Evolutionary conservation across 2,888 invertebrate genomes (phyloP), one percentile per base, ranked within the genome.

Genomic region (Habrosyne pyritoides): DNA sequence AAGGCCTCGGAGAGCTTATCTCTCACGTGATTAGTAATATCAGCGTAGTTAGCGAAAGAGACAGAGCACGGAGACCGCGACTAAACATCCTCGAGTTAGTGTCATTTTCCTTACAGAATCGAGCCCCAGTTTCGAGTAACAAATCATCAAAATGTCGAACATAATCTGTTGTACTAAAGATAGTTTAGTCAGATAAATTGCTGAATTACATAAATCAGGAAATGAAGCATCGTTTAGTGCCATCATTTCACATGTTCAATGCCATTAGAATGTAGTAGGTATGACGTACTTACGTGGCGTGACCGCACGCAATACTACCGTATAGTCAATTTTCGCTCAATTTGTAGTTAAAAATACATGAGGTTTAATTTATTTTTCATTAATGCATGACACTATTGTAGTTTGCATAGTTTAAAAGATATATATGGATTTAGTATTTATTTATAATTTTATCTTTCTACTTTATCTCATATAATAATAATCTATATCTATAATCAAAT

Each of bases 191-290:
- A 42, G 18, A 42, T 42, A 42, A 42, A 18, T 18, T 3, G 18
- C 8, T 14, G 18, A 42, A 42, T 18, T 14, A 42, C 42, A 42
- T 42, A 18, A 42, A 42, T 42, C 42, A 42, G 42, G 42, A 42
- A 42, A 42, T 42, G 42, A 42, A 12, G 8, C 18, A 42, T 42
- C 18, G 42, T 42, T 42, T 42, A 42, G 42, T 42, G 18, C 18
- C 42, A 42, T 42, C 42, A 42, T 42, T 42, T 42, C 42, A 42
- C 42, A 18, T 42, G 18, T 14, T 8, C 42, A 42, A 42, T 42
- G 42, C 42, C 42, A 42, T 42, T 42, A 42, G 42, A 42, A 42
- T 18, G 42, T 36, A 14, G 36, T 36, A 36, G 36, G 36, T 14
- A 36, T 8, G 14, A 36, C 8, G n/a, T 42, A 8, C 18, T 18